A percentile compares a stretch with the other conserved stretches of the same genome.
phyloP scores from a whole-genome alignment of 2,888 invertebrate genomes.

The Neoascia interrupta region DNA sequence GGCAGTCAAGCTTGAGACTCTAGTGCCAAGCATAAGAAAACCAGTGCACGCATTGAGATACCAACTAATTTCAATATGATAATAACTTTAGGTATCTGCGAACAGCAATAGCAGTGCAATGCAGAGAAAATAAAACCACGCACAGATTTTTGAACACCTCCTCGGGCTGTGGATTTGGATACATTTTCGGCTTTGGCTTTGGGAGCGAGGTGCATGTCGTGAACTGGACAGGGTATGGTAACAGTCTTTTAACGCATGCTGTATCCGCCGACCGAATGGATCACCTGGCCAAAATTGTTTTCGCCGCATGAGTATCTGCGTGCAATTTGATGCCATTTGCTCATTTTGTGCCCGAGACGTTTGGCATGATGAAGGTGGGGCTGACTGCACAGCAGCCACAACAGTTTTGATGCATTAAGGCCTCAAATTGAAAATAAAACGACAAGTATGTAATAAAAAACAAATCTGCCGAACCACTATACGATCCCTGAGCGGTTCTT shows the following conservation, averaged over 20 bases:
- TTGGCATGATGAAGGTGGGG: slow-evolving; percentile 68
- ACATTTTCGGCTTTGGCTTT: slow-evolving; percentile 38
- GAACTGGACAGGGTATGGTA: slow-evolving; percentile 43
- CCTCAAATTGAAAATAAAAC: slow-evolving; percentile 49
- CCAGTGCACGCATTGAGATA: slow-evolving; percentile 52
- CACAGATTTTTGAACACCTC: slow-evolving; percentile 56
- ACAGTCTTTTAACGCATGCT: slow-evolving; percentile 62
- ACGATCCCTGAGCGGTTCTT: slow-evolving; percentile 69
- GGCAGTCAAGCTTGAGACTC: slow-evolving; percentile 17
- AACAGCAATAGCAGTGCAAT: slow-evolving; percentile 42
- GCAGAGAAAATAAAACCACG: slow-evolving; percentile 17
- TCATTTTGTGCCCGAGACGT: slow-evolving; percentile 51
- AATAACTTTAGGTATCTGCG: slow-evolving; percentile 60
- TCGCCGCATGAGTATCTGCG: slow-evolving; percentile 44
- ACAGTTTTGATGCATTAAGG: slow-evolving; percentile 62
- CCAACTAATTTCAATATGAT: slow-evolving; percentile 64
- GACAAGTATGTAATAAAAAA: slow-evolving; percentile 61
- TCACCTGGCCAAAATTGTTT: slow-evolving; percentile 58
- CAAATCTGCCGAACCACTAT: slow-evolving; percentile 52
- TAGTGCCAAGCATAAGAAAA: slow-evolving; percentile 38
- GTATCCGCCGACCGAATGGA: slow-evolving; percentile 40
- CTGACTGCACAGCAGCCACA: slow-evolving; percentile 57
- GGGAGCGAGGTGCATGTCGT: slow-evolving; percentile 31
- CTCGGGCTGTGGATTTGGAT: slow-evolving; percentile 35
- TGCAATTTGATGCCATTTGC: slow-evolving; percentile 56